Conservation (phyloP, 1,140 invertebrate genomes). For the Amyelois transitella region DNA sequence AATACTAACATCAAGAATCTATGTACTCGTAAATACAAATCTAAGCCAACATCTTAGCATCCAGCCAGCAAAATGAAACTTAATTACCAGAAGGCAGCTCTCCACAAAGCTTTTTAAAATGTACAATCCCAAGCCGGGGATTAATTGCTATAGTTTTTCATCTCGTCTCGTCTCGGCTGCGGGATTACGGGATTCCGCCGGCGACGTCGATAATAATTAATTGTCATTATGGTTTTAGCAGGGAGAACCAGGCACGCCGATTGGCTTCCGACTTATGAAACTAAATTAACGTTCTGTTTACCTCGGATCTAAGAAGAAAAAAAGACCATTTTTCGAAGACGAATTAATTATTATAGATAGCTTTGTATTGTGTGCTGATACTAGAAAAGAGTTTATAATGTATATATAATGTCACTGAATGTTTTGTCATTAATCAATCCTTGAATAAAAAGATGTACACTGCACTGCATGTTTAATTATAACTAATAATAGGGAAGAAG, state of each 20-base stretch:
- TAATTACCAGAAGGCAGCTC: slow-evolving; percentile 27
- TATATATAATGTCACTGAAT: too few relatives aligned
- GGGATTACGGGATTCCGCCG: slow-evolving; percentile 27
- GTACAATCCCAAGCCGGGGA: slow-evolving; percentile 32
- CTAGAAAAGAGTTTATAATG: too few relatives aligned
- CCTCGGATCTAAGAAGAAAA: too few relatives aligned
- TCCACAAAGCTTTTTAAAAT: slow-evolving; percentile 34
- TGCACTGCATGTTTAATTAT: too few relatives aligned
- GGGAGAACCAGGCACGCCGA: background rate
- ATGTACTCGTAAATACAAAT: background rate
- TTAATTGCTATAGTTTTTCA: slow-evolving; percentile 41
- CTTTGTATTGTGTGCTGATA: too few relatives aligned
- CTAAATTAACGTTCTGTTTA: background rate
- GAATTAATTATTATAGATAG: too few relatives aligned
- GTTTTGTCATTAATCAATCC: too few relatives aligned
- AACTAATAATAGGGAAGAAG: too few relatives aligned
- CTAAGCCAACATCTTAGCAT: background rate
- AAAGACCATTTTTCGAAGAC: too few relatives aligned
- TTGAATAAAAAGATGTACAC: too few relatives aligned
- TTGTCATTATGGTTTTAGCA: slow-evolving; percentile 37
- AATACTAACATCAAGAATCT: background rate
- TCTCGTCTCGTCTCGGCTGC: slow-evolving; percentile 22
- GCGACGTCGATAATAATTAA: slow-evolving; percentile 49
- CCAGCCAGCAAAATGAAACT: slow-evolving; percentile 14
- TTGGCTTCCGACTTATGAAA: background rate